Evolutionary conservation across 1,140 invertebrate species (phyloP), one percentile per base, ranked within the genome.

Genomic region (Watersipora subatra): DNA sequence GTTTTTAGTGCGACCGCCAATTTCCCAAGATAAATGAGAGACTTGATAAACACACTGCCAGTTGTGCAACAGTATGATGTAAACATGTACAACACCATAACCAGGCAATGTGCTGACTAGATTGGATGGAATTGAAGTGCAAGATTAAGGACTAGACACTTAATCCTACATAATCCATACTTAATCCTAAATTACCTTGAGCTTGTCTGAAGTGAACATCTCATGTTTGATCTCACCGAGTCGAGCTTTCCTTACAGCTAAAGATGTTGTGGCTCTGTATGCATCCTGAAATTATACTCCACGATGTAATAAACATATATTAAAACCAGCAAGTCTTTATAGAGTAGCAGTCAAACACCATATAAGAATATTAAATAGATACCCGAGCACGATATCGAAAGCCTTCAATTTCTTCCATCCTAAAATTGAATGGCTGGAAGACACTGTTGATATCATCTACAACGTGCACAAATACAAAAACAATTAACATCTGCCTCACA

Each of bases 191-290:
- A 17, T 55, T 74, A 88, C 88, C 84, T 96, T 92, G 2, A 98
- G 80, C 81, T 94, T 93, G 75, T 92, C 84, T 65, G 91, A 95
- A 74, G 91, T 93, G 30, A 98, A 82, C 46, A 99, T 86, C 83
- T 99, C 94, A 64, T 86, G 84, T 80, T 92, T 92, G 59, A 99
- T 97, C 85, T 99, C 96, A 74, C 92, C 92, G 3, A 98, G 82
- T 63, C 96, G 83, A 0, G 93, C 92, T 78, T 98, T 92, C 63
- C 90, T 83, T 0, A 99, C 88, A 0, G 92, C 93, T 67, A 92
- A 89, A 73, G 87, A 86, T 0, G 94, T 98, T 0, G 95, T 90
- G 0, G 92, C 90, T 72, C 88, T 86, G 88, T 93, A 90, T 1
- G 92, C 94, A 84, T 99, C 96, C 79, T 81, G 67, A 1, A 69